Evolutionary conservation across 1,140 invertebrate genomes (phyloP).

Genomic region (Anadara kagoshimensis): DNA sequence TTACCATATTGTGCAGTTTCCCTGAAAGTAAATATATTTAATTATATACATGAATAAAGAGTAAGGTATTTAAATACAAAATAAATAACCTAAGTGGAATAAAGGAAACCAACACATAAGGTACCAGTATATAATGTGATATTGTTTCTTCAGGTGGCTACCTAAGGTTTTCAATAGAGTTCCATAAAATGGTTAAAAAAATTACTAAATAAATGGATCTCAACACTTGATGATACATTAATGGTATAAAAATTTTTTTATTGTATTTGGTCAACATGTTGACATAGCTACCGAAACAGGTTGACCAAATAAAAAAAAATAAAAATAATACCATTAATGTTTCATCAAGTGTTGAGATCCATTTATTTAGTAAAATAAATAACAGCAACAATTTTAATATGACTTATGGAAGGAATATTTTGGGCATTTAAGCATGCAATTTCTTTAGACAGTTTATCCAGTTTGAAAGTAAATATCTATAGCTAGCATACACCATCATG

Average conservation of each 20-base stretch:
- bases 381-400: too few relatives aligned
- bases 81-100: neutral
- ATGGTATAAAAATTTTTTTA: neutral
- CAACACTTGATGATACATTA: neutral
- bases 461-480: too few relatives aligned
- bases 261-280: too few relatives aligned
- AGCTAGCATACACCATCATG: too few relatives aligned
- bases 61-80: neutral
- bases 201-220: neutral
- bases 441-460: too few relatives aligned
- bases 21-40: conserved; percentile 56
- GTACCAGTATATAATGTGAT: neutral
- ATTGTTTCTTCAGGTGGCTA: neutral
- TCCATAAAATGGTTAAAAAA: neutral
- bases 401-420: too few relatives aligned
- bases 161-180: neutral
- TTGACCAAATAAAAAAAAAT: too few relatives aligned
- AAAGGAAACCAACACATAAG: neutral
- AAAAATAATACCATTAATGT: too few relatives aligned
- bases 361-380: too few relatives aligned
- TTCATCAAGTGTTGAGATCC: too few relatives aligned
- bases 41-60: neutral
- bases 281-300: too few relatives aligned
- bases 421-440: too few relatives aligned
- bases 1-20: conserved; percentile 73